A percentile compares a stretch with the other conserved stretches of the same genome.
Conservation (phyloP, 2,113 vertebrate species). For the Phasianus colchicus region DNA sequence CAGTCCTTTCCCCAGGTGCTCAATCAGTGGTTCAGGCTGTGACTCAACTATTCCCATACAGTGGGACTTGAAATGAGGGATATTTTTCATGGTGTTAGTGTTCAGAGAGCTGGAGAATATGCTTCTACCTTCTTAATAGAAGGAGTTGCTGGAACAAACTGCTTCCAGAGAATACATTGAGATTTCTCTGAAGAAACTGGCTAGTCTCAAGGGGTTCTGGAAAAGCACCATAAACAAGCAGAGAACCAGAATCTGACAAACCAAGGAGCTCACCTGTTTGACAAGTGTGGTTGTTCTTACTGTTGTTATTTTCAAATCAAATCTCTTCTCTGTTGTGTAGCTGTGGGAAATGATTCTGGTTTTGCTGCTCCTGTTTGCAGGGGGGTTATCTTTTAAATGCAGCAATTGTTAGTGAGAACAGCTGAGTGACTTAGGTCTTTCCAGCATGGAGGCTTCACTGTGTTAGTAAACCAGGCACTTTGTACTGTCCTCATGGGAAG, state of each 20-base stretch:
- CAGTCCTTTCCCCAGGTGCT: no score
- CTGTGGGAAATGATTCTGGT: constrained; percentile 7
- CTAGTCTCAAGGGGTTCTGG: neutral
- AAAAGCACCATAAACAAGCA: neutral
- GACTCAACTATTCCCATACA: no score
- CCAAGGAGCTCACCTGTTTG: constrained; percentile 5
- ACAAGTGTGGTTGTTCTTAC: neutral
- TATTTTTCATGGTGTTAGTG: neutral
- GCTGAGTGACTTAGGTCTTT: constrained; percentile 28
- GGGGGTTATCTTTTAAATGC: neutral
- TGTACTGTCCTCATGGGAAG: neutral
- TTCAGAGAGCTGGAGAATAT: neutral
- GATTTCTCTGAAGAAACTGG: constrained; percentile 1
- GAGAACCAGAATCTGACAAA: constrained; percentile 9
- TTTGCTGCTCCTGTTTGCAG: constrained; percentile 36
- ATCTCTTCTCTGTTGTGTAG: constrained; percentile 27
- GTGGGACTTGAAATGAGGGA: neutral
- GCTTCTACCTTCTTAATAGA: neutral
- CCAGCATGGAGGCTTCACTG: neutral
- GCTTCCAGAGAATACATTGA: neutral
- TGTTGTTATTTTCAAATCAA: constrained; percentile 38
- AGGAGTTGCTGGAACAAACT: neutral
- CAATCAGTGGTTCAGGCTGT: no score
- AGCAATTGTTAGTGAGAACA: constrained; percentile 10
- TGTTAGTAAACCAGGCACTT: neutral